Evolutionary conservation across 2,888 invertebrate species (phyloP).

Genomic region (Stenodema calcarata): DNA sequence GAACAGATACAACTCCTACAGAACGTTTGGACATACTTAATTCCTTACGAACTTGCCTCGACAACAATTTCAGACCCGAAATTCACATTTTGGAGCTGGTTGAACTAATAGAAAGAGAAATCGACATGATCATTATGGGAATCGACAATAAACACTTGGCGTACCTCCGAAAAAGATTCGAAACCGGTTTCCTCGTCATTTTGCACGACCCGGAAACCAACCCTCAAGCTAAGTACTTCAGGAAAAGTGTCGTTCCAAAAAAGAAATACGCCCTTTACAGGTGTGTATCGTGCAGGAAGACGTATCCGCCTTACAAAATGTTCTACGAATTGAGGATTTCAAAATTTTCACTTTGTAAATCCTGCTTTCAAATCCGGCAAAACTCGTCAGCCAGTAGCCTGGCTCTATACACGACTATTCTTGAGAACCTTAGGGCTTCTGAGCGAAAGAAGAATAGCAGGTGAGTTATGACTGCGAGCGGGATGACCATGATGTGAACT

Average conservation of each 20-base stretch:
- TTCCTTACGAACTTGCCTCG: background rate
- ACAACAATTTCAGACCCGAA: conserved; percentile 12
- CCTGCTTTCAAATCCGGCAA: conserved; percentile 72
- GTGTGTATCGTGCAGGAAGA: conserved; percentile 72
- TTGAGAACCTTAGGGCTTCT: conserved; percentile 77
- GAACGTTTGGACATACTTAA: conserved; percentile 46
- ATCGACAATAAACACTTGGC: conserved; percentile 17
- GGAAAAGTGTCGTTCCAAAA: background rate
- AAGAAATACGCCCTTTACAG: conserved; percentile 53
- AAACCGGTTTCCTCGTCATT: conserved; percentile 62
- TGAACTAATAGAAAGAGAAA: conserved; percentile 60
- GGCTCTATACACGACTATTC: conserved; percentile 72
- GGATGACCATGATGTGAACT: too few species aligned
- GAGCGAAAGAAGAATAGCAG: conserved; percentile 76
- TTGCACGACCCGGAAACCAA: conserved; percentile 69
- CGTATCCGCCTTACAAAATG: conserved; percentile 69
- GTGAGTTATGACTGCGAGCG: too few species aligned
- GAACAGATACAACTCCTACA: conserved; percentile 62
- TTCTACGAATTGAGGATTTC: conserved; percentile 69
- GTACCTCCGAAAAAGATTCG: conserved; percentile 24
- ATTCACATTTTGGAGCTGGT: conserved; percentile 11
- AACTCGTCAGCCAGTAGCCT: conserved; percentile 68
- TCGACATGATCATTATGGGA: conserved; percentile 35
- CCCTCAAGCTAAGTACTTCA: conserved; percentile 65
- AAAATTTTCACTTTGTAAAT: conserved; percentile 69